A percentile compares a stretch with the other conserved stretches of the same genome.
Evolutionary conservation across 2,888 invertebrate species (phyloP).

Genomic region (Agriopis aurantiaria): DNA sequence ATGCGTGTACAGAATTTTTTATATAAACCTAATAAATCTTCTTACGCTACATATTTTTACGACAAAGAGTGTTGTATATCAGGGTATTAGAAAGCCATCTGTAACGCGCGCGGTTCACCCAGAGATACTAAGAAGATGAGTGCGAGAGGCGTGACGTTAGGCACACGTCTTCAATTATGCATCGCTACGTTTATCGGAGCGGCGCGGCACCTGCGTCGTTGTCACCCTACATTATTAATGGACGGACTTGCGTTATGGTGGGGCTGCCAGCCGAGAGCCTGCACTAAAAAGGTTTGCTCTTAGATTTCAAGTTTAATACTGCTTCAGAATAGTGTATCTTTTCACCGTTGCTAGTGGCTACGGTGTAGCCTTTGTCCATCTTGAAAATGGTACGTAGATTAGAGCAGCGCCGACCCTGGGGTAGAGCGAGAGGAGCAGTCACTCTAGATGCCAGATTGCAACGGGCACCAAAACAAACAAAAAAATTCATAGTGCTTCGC

Average conservation of each 20-base stretch:
- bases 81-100: conserved; percentile 60
- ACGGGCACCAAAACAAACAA: too few relatives aligned
- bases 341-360: background rate
- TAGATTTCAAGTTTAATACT: conserved; percentile 27
- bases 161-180: conserved; percentile 82
- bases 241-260: conserved; percentile 46
- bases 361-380: background rate
- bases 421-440: too few relatives aligned
- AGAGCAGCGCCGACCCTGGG: too few relatives aligned
- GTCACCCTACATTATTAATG: conserved; percentile 84
- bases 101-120: conserved; percentile 53
- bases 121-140: conserved; percentile 39
- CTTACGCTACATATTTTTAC: background rate
- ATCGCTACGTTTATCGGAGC: conserved; percentile 77
- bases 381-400: background rate
- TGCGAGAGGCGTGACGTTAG: conserved; percentile 56
- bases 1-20: background rate
- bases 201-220: conserved; percentile 76
- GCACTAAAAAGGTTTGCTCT: conserved; percentile 18
- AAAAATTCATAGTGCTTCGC: too few relatives aligned
- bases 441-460: too few relatives aligned
- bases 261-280: conserved; percentile 33
- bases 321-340: background rate
- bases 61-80: conserved; percentile 26
- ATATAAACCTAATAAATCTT: background rate